Conservation (phyloP, 2,888 invertebrate species). For the Pasiphila rectangulata region DNA sequence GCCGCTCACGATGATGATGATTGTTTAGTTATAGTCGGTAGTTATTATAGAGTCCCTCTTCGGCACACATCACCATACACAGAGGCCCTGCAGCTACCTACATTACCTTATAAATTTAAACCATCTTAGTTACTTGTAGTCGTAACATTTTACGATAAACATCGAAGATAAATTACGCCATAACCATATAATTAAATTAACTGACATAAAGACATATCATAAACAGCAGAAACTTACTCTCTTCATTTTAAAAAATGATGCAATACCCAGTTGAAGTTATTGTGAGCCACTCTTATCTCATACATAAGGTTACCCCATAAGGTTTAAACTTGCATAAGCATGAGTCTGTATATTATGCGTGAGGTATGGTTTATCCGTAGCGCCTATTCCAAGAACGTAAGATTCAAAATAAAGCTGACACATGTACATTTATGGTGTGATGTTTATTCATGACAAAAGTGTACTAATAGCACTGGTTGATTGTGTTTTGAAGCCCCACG, state of each 20-base stretch:
- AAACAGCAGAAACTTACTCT: constrained; percentile 19
- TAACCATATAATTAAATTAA: constrained; percentile 12
- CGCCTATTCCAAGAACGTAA: background rate
- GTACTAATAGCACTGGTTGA: constrained; percentile 20
- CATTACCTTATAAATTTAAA: background rate
- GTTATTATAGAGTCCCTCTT: no score
- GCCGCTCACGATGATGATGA: no score
- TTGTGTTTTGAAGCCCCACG: constrained; percentile 10
- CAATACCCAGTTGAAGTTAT: background rate
- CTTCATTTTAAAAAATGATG: constrained; percentile 15
- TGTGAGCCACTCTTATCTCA: background rate
- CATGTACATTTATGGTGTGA: constrained; percentile 1
- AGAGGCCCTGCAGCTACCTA: no score
- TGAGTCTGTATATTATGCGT: background rate
- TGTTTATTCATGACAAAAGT: constrained; percentile 16
- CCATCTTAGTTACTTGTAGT: constrained; percentile 1
- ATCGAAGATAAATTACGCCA: constrained; percentile 6
- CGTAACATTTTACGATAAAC: constrained; percentile 6
- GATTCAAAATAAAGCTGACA: background rate
- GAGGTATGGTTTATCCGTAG: background rate
- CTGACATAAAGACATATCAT: constrained; percentile 11
- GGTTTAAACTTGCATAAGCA: background rate
- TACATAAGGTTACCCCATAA: background rate
- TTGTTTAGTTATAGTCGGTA: no score
- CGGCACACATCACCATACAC: no score